These are phyloP conservation scores for Drosophila recens DNA, from an alignment of 2,888 invertebrate genomes.

Conservation along the genomic window DNA sequence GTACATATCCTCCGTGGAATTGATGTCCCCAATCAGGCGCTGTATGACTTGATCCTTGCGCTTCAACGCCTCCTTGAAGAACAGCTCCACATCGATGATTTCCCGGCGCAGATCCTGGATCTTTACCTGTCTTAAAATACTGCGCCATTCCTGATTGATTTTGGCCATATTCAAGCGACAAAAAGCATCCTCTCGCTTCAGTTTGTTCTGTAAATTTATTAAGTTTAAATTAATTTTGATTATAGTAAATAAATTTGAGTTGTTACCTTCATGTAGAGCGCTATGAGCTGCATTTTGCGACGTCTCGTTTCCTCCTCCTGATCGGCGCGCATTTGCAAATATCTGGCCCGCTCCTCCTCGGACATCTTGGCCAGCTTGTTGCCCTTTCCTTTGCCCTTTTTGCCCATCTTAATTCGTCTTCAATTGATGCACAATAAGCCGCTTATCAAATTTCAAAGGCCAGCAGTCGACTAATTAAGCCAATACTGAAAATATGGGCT, in stretches of 20 bases:
- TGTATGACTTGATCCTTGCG: slow-evolving; percentile 89
- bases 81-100: slow-evolving; percentile 87
- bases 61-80: slow-evolving; percentile 86
- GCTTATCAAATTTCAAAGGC: slow-evolving; percentile 64
- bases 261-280: slow-evolving; percentile 91
- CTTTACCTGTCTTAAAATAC: slow-evolving; percentile 90
- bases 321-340: slow-evolving; percentile 93
- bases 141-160: slow-evolving; percentile 94
- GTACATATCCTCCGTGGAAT: slow-evolving; percentile 91
- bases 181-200: slow-evolving; percentile 92
- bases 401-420: slow-evolving; percentile 84
- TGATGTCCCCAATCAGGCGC: slow-evolving; percentile 88
- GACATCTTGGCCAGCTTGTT: slow-evolving; percentile 93
- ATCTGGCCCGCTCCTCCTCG: slow-evolving; percentile 92
- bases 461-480: slow-evolving; percentile 57
- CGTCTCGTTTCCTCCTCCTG: slow-evolving; percentile 92
- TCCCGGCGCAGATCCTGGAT: slow-evolving; percentile 90
- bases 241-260: too few species aligned
- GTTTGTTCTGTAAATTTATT: slow-evolving; percentile 88
- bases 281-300: slow-evolving; percentile 92
- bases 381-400: slow-evolving; percentile 90
- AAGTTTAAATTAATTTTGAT: too few species aligned
- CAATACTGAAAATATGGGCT: slow-evolving; percentile 7
- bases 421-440: slow-evolving; percentile 34
- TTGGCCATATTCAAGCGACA: slow-evolving; percentile 92